phyloP scores from a whole-genome alignment of 2,113 vertebrate species.

The Trematomus loennbergii region DNA sequence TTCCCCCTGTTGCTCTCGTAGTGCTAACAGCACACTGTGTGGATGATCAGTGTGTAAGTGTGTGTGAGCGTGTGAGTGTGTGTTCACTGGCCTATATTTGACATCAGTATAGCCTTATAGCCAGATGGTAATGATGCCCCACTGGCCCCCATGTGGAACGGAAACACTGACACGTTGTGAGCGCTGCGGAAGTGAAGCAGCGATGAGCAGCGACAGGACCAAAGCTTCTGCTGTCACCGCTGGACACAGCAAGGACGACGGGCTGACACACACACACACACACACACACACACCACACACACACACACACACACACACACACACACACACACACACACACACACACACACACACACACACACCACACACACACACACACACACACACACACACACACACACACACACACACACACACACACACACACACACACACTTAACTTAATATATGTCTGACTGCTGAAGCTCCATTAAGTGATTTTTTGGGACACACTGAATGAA shows the following conservation, averaged over 20 bases:
- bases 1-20: slow-evolving; percentile 64
- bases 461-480: not conserved
- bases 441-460: not conserved
- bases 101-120: slow-evolving; percentile 72
- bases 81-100: slow-evolving; percentile 72
- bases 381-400: slow-evolving; percentile 14
- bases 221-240: slow-evolving; percentile 72
- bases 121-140: slow-evolving; percentile 76
- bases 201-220: slow-evolving; percentile 72
- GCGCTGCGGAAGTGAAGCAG: slow-evolving; percentile 54
- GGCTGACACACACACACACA: not conserved
- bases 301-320: slow-evolving; percentile 2
- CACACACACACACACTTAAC: slow-evolving; percentile 3
- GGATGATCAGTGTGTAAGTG: slow-evolving; percentile 53
- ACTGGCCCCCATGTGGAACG: slow-evolving; percentile 66
- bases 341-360: not conserved
- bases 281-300: not conserved
- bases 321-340: no score
- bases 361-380: slow-evolving; percentile 16
- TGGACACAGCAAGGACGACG: slow-evolving; percentile 53
- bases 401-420: slow-evolving; percentile 14
- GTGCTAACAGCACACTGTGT: slow-evolving; percentile 50
- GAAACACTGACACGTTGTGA: slow-evolving; percentile 70
- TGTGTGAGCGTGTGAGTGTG: slow-evolving; percentile 31
- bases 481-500: not conserved